Conservation (phyloP, 2,888 invertebrate genomes). For the Microdon myrmicae region DNA sequence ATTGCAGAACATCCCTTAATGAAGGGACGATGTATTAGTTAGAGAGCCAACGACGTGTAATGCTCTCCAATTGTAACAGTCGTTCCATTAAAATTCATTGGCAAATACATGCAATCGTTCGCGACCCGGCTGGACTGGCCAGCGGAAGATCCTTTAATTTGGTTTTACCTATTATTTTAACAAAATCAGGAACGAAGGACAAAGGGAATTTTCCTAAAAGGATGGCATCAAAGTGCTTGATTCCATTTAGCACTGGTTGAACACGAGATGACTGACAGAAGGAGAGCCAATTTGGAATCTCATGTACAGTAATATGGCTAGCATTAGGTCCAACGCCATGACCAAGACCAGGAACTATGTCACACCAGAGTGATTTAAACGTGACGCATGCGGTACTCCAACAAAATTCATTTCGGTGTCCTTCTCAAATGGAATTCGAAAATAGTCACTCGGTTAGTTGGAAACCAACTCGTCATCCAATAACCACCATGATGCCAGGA, state of each 20-base stretch:
- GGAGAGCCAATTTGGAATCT: neutral
- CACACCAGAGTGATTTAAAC: slow-evolving; percentile 46
- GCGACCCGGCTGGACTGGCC: no score
- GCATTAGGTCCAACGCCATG: no score
- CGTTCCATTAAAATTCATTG: slow-evolving; percentile 24
- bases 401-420: slow-evolving; percentile 24
- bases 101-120: slow-evolving; percentile 9
- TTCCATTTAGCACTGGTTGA: slow-evolving; percentile 16
- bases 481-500: slow-evolving; percentile 15
- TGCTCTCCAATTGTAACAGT: neutral
- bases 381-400: slow-evolving; percentile 44
- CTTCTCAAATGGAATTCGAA: slow-evolving; percentile 42
- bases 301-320: neutral
- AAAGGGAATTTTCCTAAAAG: slow-evolving; percentile 31
- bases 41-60: neutral
- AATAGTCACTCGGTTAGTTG: slow-evolving; percentile 42
- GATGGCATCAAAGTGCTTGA: slow-evolving; percentile 38
- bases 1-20: no score
- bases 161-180: slow-evolving; percentile 38
- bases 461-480: slow-evolving; percentile 40
- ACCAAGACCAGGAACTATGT: slow-evolving; percentile 1
- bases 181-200: slow-evolving; percentile 22
- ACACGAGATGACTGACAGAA: neutral
- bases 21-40: slow-evolving; percentile 17
- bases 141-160: slow-evolving; percentile 28